These are phyloP conservation scores for Tribolium freemani DNA, from an alignment of 2,888 invertebrate species.

Conservation along the genomic window DNA sequence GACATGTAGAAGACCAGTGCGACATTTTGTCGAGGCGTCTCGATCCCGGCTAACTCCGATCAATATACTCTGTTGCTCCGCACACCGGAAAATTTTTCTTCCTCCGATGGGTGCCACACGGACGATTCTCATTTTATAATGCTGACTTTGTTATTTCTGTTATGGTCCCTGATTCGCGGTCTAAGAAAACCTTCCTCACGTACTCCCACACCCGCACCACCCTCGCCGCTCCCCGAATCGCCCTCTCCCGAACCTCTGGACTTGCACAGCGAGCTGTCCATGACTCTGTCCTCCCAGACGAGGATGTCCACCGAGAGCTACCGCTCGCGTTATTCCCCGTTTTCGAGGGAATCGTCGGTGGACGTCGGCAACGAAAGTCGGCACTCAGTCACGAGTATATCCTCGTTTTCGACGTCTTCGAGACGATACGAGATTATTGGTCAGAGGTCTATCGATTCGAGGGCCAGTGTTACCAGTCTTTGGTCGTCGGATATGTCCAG, in stretches of 20 bases:
- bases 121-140: conserved; percentile 63
- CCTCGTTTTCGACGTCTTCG: conserved; percentile 67
- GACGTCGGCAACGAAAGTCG: conserved; percentile 67
- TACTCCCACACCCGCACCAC: conserved; percentile 58
- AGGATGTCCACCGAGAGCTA: conserved; percentile 61
- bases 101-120: conserved; percentile 33
- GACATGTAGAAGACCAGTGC: conserved; percentile 27
- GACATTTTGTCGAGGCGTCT: conserved; percentile 22
- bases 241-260: conserved; percentile 64
- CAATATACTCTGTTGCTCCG: conserved; percentile 43
- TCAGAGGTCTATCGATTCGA: conserved; percentile 67
- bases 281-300: conserved; percentile 59
- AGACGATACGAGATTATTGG: conserved; percentile 67
- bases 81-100: conserved; percentile 5
- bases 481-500: conserved; percentile 66
- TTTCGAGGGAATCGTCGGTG: conserved; percentile 66
- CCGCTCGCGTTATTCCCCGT: conserved; percentile 62
- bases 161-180: conserved; percentile 76
- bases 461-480: conserved; percentile 66
- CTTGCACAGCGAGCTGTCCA: conserved; percentile 53
- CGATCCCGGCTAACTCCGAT: conserved; percentile 37
- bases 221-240: conserved; percentile 64
- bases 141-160: conserved; percentile 75
- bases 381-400: conserved; percentile 66
- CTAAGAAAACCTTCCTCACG: conserved; percentile 62